Evolutionary conservation across 2,113 vertebrate genomes (phyloP).

Genomic region (Guaruba guarouba): DNA sequence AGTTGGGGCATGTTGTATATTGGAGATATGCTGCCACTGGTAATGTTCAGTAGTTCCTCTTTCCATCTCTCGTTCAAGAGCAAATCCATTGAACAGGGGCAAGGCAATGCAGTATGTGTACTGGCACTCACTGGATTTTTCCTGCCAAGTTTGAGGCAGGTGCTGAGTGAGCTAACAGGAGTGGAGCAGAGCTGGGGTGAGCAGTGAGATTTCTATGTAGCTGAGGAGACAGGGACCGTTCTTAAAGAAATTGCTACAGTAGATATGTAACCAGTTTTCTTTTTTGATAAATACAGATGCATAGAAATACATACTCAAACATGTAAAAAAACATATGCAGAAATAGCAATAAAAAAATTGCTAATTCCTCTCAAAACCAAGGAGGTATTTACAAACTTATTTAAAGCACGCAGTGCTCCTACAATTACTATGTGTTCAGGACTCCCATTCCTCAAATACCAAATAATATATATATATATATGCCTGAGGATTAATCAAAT

Average conservation of each 20-base stretch:
- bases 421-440: neutral
- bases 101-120: fast-evolving
- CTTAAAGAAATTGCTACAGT: neutral
- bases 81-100: neutral
- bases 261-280: neutral
- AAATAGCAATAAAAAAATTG: neutral
- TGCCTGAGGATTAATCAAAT: neutral
- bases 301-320: neutral
- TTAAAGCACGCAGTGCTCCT: neutral
- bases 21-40: neutral
- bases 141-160: neutral
- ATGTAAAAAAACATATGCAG: neutral
- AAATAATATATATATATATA: neutral
- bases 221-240: neutral
- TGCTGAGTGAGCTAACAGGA: neutral
- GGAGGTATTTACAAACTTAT: neutral
- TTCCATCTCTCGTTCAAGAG: neutral
- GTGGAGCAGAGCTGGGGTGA: neutral
- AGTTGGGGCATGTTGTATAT: neutral
- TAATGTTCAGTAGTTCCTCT: neutral
- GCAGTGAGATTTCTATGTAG: neutral
- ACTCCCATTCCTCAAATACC: neutral
- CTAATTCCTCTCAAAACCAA: neutral
- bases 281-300: neutral
- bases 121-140: neutral